A percentile compares a stretch with the other conserved stretches of the same genome.
phyloP scores from a whole-genome alignment of 1,140 invertebrate genomes.

The Aphelenchoides besseyi region DNA sequence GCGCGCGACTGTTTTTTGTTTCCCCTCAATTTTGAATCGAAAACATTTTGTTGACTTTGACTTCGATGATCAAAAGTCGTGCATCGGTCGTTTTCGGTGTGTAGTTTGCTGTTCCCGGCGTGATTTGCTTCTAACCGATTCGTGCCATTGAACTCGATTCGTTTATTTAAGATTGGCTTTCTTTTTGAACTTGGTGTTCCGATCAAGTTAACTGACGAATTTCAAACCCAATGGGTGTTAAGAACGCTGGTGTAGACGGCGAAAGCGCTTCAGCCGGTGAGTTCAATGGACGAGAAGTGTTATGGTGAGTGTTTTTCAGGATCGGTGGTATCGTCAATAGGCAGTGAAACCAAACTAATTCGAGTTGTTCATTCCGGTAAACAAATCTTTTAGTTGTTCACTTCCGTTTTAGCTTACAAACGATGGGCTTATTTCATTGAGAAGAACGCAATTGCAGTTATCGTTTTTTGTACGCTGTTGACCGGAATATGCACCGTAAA shows the following conservation, averaged over 20 bases:
- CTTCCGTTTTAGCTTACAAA: conserved; percentile 7
- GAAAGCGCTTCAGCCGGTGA: background rate
- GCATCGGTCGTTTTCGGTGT: no score
- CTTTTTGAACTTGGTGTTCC: no score
- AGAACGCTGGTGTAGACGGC: background rate
- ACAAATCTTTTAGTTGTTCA: background rate
- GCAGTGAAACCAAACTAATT: conserved; percentile 8
- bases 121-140: no score
- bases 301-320: background rate
- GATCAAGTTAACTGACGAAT: no score
- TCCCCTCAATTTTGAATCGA: no score
- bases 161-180: no score
- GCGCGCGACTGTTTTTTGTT: no score
- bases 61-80: no score
- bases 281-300: background rate
- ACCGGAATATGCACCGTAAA: conserved; percentile 44
- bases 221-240: background rate
- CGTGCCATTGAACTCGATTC: no score
- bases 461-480: conserved; percentile 33
- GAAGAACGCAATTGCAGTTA: conserved; percentile 25
- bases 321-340: background rate
- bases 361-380: conserved; percentile 9
- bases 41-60: no score
- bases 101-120: no score
- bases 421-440: conserved; percentile 44